phyloP scores from a whole-genome alignment of 37 sponge, comb jelly and placozoan species.

The Amphimedon queenslandica region DNA sequence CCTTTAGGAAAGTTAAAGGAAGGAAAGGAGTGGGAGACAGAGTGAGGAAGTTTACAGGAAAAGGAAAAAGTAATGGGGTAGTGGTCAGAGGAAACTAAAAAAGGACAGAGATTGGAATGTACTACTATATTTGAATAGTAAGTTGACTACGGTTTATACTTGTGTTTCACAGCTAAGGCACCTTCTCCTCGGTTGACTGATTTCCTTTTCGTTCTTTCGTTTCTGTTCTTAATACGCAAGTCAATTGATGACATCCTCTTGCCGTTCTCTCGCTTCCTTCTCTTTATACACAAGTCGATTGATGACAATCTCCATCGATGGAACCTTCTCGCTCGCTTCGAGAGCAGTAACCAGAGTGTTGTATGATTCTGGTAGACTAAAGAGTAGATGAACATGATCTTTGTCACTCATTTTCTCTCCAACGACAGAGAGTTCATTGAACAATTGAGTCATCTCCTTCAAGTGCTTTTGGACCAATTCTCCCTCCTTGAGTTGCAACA shows the following conservation, averaged over 20 bases:
- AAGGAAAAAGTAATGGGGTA: too few species aligned
- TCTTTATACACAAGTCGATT: conserved; percentile 33
- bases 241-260: conserved; percentile 36
- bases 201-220: conserved; percentile 1
- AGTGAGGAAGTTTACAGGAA: too few species aligned
- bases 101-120: too few species aligned
- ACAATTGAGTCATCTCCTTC: conserved; percentile 35
- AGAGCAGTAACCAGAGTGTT: too few species aligned
- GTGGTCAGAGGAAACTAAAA: too few species aligned
- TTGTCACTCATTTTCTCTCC: conserved; percentile 34
- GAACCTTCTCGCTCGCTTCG: too few species aligned
- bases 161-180: conserved; percentile 5
- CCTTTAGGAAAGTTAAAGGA: too few species aligned
- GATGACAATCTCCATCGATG: too few species aligned
- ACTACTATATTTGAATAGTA: too few species aligned
- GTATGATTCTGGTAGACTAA: too few species aligned
- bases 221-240: conserved; percentile 33
- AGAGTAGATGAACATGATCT: conserved; percentile 34
- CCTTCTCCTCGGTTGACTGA: neutral
- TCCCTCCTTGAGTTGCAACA: conserved; percentile 32
- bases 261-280: conserved; percentile 38
- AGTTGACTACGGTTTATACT: too few species aligned
- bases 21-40: too few species aligned
- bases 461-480: conserved; percentile 36
- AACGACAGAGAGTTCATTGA: conserved; percentile 34